phyloP scores from a whole-genome alignment of 1,140 invertebrate genomes.

The Cotesia glomerata region DNA sequence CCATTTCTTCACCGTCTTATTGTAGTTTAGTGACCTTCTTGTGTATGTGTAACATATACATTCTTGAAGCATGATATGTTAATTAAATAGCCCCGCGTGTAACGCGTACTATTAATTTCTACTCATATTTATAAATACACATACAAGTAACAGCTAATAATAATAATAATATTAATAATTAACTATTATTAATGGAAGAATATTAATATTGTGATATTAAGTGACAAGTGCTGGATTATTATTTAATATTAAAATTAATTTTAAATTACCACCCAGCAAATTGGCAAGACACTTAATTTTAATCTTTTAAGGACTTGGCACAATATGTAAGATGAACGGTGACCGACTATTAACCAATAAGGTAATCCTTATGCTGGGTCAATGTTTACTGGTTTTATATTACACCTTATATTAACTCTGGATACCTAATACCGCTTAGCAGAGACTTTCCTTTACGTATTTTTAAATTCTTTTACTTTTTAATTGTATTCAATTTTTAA shows the following conservation, averaged over 20 bases:
- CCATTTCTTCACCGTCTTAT: conserved; percentile 22
- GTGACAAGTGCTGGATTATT: too few species aligned
- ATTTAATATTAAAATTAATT: too few species aligned
- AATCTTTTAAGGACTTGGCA: conserved; percentile 43
- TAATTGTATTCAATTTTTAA: background rate
- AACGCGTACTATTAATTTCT: background rate
- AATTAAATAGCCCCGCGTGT: background rate
- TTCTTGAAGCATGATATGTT: too few species aligned
- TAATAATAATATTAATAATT: too few species aligned
- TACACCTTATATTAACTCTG: conserved; percentile 36
- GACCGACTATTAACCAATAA: conserved; percentile 49
- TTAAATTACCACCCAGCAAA: background rate
- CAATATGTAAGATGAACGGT: conserved; percentile 48
- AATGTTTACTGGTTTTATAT: conserved; percentile 60
- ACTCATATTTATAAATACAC: background rate
- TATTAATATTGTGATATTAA: too few species aligned
- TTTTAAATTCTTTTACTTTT: background rate
- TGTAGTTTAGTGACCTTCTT: conserved; percentile 36
- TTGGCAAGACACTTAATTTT: conserved; percentile 5
- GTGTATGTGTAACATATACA: background rate
- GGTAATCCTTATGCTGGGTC: conserved; percentile 54
- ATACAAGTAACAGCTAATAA: too few species aligned
- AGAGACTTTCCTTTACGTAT: conserved; percentile 11
- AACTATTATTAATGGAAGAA: too few species aligned
- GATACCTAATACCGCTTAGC: background rate